Evolutionary conservation across 2,113 vertebrate species (phyloP), one percentile per base, ranked within the genome.

Genomic region (Nesogale talazaci): DNA sequence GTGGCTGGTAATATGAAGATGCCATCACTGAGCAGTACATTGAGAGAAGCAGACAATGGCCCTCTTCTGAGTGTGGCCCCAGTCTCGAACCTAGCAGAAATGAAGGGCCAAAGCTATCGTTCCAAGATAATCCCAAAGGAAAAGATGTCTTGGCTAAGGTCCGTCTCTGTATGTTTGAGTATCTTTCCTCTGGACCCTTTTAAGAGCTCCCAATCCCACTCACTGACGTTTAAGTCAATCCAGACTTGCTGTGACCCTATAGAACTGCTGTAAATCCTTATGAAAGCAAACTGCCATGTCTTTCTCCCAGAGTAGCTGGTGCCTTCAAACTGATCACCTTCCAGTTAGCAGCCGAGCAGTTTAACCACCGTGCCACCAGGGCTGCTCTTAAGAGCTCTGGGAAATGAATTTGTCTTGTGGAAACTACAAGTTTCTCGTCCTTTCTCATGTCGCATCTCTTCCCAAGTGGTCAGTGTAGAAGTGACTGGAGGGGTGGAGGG

Each of bases 1-100:
- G 4, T 89, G 96, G 88, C 46, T 91, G 83, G 63, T 83, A 92
- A 92, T 12, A 0, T 9, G 89, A 92, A 92, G 88, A 94, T 89
- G 63, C 23, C 74, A 86, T 72, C 92, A 93, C 86, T 95, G 87
- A 93, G 38, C 57, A 6, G n/a, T 46, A 77, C 92, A 93, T 83
- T 94, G 91, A 96, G 40, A 56, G 59, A 23, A 90, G 59, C 17
- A 52, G 89, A 96, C 96, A 96, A 96, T 90, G 92, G 72, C 19
- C 69, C 82, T 88, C 80, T 94, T 96, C 82, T 93, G n/a, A n/a
- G 0, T 42, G 78, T 52, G 52, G 67, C 40, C 79, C 59, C 89
- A 25, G 22, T 61, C 25, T 63, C 0, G 12, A 87, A 57, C 38
- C 89, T 96, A 91, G 90, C 90, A 94, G 88, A 70, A 40, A 65